A percentile compares a stretch with the other conserved stretches of the same genome.
These are phyloP conservation scores for Apus apus DNA, from an alignment of 2,113 vertebrate species.

Conservation along the genomic window DNA sequence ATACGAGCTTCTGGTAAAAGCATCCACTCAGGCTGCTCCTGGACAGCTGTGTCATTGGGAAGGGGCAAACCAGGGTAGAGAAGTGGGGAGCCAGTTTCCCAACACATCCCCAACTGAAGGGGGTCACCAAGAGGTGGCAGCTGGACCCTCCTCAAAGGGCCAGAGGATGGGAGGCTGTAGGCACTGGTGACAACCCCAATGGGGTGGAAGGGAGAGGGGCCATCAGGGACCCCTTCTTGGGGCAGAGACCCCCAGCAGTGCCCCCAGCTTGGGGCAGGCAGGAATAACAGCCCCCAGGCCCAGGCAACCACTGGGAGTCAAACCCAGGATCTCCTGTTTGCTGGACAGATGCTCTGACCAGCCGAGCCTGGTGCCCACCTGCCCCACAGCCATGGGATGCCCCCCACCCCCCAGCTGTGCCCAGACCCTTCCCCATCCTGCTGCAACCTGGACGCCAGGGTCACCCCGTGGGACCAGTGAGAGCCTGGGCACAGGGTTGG, in stretches of 20 bases:
- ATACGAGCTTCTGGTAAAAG: neutral
- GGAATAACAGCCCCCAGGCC: neutral
- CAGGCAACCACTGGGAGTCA: constrained; percentile 89
- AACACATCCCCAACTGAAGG: accelerated
- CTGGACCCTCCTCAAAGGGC: neutral
- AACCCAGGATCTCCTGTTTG: constrained; percentile 92
- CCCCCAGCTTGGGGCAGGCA: neutral
- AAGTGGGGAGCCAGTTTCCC: no score
- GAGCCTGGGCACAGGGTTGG: no score
- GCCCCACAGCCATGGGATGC: no score
- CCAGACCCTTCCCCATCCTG: accelerated
- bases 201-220: neutral
- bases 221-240: accelerated
- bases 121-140: neutral
- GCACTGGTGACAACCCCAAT: neutral
- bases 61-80: neutral
- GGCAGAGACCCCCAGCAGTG: no score
- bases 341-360: constrained; percentile 91
- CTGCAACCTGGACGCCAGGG: neutral
- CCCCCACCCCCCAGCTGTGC: neutral
- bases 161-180: no score
- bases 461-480: neutral
- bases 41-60: accelerated
- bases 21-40: accelerated
- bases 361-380: constrained; percentile 78